Evolutionary conservation across 2,113 vertebrate genomes (phyloP), one percentile per base, ranked within the genome.

Genomic region (Epinephelus lanceolatus): DNA sequence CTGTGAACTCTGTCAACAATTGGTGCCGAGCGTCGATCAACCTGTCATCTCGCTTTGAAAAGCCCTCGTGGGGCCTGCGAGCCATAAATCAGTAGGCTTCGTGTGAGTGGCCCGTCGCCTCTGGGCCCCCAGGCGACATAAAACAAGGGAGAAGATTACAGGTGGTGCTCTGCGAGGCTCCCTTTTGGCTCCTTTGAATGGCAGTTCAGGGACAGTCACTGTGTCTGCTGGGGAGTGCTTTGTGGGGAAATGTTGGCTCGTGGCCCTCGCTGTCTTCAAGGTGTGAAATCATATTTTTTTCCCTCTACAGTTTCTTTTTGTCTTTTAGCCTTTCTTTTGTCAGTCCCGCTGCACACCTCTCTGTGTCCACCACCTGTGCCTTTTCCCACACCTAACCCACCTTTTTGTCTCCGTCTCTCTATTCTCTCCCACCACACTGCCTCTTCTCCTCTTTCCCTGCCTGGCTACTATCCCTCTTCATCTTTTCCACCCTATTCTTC

Each of bases 91-190:
- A 86, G 81, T 1, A 6, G 83, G 67, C 85, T 84, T 75, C 37
- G 55, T 76, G 72, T 68, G 82, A 66, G 74, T 76, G 80, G 51
- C 67, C 75, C 60, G 13, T 76, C 15, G 76, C 87, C 88, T 51
- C 30, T 1, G 79, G 81, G 66, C 27, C 78, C 53, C 59, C 56
- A 30, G 21, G 53, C 27, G 1, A 84, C 91, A 77, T 88, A 62
- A 92, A 92, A 89, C 79, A 55, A 76, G 82, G 63, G 76, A 76
- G 86, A 86, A 88, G 86, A 93, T 92, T 89, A 91, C 81, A 92
- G 92, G 90, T 86, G 86, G 80, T 51, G 76, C 52, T 79, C 23
- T 2, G 56, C 6, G 2, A 66, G 82, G 59, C 87, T 85, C 84
- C 84, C 61, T 1, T 33, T 49, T 55, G 85, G 85, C 79, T 86